A percentile compares a stretch with the other conserved stretches of the same genome.
Conservation (phyloP, 2,113 vertebrate species). For the Menidia beryllina region DNA sequence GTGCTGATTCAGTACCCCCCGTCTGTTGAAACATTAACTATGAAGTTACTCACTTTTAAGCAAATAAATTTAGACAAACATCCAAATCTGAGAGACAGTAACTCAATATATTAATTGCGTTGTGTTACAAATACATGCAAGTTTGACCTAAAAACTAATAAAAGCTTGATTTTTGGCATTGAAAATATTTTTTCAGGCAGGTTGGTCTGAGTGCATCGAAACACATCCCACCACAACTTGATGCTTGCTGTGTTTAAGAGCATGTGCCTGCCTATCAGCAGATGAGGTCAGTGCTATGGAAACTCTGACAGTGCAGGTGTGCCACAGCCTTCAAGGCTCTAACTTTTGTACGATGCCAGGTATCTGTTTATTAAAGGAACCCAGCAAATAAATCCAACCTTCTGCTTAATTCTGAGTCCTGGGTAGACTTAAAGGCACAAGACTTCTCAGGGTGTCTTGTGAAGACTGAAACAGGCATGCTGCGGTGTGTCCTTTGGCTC, state of each 20-base stretch:
- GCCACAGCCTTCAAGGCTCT: conserved; percentile 38
- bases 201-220: neutral
- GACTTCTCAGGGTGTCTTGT: neutral
- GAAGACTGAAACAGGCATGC: neutral
- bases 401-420: neutral
- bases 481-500: neutral
- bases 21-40: conserved; percentile 33
- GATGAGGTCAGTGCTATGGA: conserved; percentile 59
- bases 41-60: conserved; percentile 6
- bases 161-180: neutral
- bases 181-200: neutral
- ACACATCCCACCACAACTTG: neutral
- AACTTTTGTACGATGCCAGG: conserved; percentile 64
- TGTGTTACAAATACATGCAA: neutral
- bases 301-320: conserved; percentile 63
- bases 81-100: neutral
- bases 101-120: too few relatives aligned
- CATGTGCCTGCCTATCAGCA: conserved; percentile 52
- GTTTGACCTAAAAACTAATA: too few relatives aligned
- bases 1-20: conserved; percentile 38
- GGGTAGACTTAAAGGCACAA: neutral
- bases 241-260: conserved; percentile 7
- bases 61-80: neutral
- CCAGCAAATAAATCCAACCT: neutral
- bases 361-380: conserved; percentile 44